A percentile compares a stretch with the other conserved stretches of the same genome.
These are phyloP conservation scores for Hirtodrosophila alboralis DNA, from an alignment of 2,888 invertebrate genomes.

Conservation along the genomic window DNA sequence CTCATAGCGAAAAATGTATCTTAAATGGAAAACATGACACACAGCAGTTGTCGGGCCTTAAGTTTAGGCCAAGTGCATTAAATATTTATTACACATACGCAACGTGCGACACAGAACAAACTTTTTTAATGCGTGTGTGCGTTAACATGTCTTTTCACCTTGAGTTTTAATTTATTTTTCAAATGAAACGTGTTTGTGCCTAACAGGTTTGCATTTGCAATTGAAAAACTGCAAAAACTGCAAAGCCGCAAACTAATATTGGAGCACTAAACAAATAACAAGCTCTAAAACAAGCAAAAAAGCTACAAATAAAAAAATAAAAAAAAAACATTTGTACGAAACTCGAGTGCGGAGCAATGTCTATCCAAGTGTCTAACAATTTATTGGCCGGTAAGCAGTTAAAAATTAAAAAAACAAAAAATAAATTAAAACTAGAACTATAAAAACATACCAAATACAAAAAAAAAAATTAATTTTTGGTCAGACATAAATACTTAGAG, in stretches of 20 bases:
- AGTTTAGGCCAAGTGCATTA: conserved; percentile 54
- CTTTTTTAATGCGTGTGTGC: conserved; percentile 25
- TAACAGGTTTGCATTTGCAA: conserved; percentile 59
- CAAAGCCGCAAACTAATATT: conserved; percentile 33
- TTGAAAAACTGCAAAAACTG: conserved; percentile 27
- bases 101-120: conserved; percentile 53
- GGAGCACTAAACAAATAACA: conserved; percentile 11
- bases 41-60: conserved; percentile 11
- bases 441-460: neutral
- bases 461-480: conserved; percentile 31
- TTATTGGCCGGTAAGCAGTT: conserved; percentile 80
- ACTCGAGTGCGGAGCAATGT: conserved; percentile 58
- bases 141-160: conserved; percentile 47
- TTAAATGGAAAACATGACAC: conserved; percentile 4
- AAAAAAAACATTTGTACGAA: conserved; percentile 42
- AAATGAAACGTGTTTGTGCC: conserved; percentile 64
- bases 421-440: neutral
- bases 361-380: conserved; percentile 79
- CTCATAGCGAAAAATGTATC: conserved; percentile 21
- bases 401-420: conserved; percentile 7
- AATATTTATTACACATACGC: conserved; percentile 78
- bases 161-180: conserved; percentile 45
- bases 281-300: conserved; percentile 13
- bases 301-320: conserved; percentile 11
- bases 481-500: conserved; percentile 35